A percentile compares a stretch with the other conserved stretches of the same genome.
Evolutionary conservation across 2,888 invertebrate genomes (phyloP).

Genomic region (Drosophila melanosoma): DNA sequence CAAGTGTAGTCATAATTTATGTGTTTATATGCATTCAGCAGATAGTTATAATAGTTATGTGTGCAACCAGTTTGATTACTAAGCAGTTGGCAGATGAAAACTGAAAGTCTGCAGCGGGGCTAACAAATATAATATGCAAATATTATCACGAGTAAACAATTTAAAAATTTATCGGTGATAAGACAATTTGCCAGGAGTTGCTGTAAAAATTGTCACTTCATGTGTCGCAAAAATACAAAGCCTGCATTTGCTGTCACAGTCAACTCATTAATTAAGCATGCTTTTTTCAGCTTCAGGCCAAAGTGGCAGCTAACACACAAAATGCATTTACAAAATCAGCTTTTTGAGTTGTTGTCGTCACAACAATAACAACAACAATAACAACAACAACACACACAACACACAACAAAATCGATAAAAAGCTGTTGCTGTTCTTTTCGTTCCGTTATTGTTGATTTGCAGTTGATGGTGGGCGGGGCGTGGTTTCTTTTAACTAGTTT

Average conservation of each 20-base stretch:
- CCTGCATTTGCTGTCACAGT: not conserved
- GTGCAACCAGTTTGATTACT: conserved; percentile 35
- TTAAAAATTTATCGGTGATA: not conserved
- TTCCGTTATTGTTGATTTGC: conserved; percentile 14
- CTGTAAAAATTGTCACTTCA: conserved; percentile 16
- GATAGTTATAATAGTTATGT: conserved; percentile 4
- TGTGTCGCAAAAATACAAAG: not conserved
- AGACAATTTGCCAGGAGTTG: not conserved
- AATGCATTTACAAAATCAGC: conserved; percentile 77
- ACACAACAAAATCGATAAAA: conserved; percentile 61
- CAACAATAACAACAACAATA: not conserved
- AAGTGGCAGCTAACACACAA: conserved; percentile 73
- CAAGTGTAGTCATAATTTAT: conserved; percentile 62
- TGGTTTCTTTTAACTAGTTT: conserved; percentile 24
- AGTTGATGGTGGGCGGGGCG: conserved; percentile 56
- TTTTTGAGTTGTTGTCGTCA: conserved; percentile 45
- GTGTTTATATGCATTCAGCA: conserved; percentile 20
- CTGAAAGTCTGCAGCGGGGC: conserved; percentile 14
- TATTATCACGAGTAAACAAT: not conserved
- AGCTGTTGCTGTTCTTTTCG: conserved; percentile 14
- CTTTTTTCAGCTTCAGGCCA: conserved; percentile 19
- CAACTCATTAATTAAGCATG: conserved; percentile 68
- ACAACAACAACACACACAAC: not conserved
- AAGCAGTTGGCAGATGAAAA: conserved; percentile 29
- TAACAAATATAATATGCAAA: conserved; percentile 5